Percentiles rank a stretch among this genome's conserved stretches.
Evolutionary conservation across 2,888 invertebrate genomes (phyloP).

Genomic region (Ichneumoninae sp.): DNA sequence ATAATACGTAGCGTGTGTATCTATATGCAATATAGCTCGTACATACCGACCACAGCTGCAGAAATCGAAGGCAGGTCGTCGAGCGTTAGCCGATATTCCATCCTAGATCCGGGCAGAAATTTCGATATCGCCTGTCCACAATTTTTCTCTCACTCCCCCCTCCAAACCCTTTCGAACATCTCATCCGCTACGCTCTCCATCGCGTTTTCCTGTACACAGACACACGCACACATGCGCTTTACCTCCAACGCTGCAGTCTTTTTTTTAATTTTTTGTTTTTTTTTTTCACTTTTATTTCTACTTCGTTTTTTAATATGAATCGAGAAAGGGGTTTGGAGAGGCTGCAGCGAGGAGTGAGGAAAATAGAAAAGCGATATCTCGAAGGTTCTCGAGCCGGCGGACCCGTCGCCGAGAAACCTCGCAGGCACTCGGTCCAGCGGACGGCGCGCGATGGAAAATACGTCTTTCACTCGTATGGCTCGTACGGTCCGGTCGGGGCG

Average conservation of each 20-base stretch:
- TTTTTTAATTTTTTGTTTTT: conserved; percentile 4
- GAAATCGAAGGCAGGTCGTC: conserved; percentile 46
- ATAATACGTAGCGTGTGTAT: conserved; percentile 26
- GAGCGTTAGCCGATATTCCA: conserved; percentile 65
- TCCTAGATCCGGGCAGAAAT: conserved; percentile 56
- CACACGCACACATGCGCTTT: conserved; percentile 22
- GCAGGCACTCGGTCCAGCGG: conserved; percentile 16
- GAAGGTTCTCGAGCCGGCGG: conserved; percentile 50
- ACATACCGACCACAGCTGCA: conserved; percentile 44
- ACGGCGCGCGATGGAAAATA: conserved; percentile 48
- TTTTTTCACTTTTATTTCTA: conserved; percentile 6
- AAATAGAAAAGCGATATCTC: conserved; percentile 52
- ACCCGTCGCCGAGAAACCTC: not conserved
- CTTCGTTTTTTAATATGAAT: conserved; percentile 45
- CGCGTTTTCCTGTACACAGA: conserved; percentile 44
- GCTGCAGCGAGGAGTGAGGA: conserved; percentile 28
- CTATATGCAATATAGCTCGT: conserved; percentile 43
- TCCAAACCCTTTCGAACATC: conserved; percentile 26
- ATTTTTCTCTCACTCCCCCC: conserved; percentile 48
- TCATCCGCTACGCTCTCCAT: conserved; percentile 41
- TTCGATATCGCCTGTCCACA: conserved; percentile 62
- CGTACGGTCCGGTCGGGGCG: conserved; percentile 15
- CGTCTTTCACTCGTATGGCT: conserved; percentile 36
- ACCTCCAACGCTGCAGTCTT: conserved; percentile 24
- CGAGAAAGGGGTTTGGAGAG: conserved; percentile 14